A percentile compares a stretch with the other conserved stretches of the same genome.
Conservation (phyloP, 2,113 vertebrate species). For the Zootoca vivipara region DNA sequence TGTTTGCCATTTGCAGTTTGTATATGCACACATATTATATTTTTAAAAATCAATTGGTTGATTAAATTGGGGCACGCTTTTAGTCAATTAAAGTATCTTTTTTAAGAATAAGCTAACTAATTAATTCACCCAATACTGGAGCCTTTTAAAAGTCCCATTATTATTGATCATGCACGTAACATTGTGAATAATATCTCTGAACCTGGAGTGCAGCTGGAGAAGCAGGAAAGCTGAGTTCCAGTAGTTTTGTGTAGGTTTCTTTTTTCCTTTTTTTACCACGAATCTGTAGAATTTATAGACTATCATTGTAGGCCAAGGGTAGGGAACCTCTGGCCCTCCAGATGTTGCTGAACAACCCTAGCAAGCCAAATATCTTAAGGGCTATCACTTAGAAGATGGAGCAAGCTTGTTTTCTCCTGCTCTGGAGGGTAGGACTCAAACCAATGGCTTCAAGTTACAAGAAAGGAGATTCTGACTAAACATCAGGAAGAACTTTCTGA, state of each 20-base stretch:
- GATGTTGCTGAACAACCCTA: too few relatives aligned
- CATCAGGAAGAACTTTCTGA: too few relatives aligned
- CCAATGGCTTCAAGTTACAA: too few relatives aligned
- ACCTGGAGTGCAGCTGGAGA: background rate
- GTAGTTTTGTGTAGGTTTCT: too few relatives aligned
- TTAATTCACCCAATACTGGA: background rate
- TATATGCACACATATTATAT: background rate
- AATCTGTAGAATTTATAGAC: background rate
- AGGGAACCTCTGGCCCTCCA: too few relatives aligned
- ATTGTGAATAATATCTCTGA: background rate
- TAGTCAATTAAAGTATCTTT: background rate
- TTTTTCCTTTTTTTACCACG: background rate
- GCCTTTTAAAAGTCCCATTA: background rate
- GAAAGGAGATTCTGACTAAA: too few relatives aligned
- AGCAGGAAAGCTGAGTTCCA: background rate
- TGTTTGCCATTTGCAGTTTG: too few relatives aligned
- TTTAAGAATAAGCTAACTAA: background rate
- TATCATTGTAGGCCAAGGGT: background rate
- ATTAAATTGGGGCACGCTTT: background rate
- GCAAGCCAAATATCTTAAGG: too few relatives aligned
- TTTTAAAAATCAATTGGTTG: background rate
- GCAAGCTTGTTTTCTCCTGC: too few relatives aligned
- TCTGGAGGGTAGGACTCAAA: too few relatives aligned
- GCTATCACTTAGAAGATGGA: too few relatives aligned
- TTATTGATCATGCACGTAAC: background rate